These are phyloP conservation scores for Mesopsocus fuscifrons DNA, from an alignment of 2,888 invertebrate genomes.

Conservation along the genomic window DNA sequence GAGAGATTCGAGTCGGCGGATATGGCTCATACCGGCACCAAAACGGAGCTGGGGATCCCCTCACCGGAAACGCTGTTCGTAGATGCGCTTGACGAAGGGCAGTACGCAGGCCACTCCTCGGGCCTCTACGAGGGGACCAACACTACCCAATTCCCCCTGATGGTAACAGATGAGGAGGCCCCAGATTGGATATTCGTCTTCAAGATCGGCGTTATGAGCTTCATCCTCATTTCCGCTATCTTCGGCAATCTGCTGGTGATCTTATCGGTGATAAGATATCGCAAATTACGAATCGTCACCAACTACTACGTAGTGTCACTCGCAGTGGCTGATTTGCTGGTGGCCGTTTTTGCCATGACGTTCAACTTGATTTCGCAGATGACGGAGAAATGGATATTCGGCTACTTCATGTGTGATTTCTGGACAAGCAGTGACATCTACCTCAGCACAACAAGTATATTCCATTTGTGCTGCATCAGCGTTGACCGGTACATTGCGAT, in stretches of 20 bases:
- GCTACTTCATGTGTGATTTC: conserved; percentile 69
- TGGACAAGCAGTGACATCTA: conserved; percentile 94
- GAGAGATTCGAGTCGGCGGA: too few relatives aligned
- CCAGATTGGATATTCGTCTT: too few relatives aligned
- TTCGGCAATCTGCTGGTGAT: too few relatives aligned
- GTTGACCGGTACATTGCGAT: too few relatives aligned
- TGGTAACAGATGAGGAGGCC: neutral
- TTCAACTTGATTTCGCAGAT: conserved; percentile 79
- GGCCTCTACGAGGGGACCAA: too few relatives aligned
- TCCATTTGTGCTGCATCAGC: conserved; percentile 90
- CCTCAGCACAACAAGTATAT: conserved; percentile 80
- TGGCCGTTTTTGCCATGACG: conserved; percentile 87
- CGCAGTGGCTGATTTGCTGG: conserved; percentile 88
- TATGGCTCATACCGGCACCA: too few relatives aligned
- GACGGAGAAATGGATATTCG: conserved; percentile 67
- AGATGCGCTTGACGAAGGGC: too few relatives aligned
- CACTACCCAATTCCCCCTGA: neutral
- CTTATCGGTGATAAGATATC: conserved; percentile 79
- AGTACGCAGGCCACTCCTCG: too few relatives aligned
- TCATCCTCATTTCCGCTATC: too few relatives aligned
- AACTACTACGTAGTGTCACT: conserved; percentile 95
- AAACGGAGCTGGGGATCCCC: too few relatives aligned
- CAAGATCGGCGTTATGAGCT: conserved; percentile 57
- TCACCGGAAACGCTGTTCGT: too few relatives aligned
- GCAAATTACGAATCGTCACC: conserved; percentile 75